These are phyloP conservation scores for Coelopa frigida DNA, from an alignment of 1,140 invertebrate species.

Conservation along the genomic window DNA sequence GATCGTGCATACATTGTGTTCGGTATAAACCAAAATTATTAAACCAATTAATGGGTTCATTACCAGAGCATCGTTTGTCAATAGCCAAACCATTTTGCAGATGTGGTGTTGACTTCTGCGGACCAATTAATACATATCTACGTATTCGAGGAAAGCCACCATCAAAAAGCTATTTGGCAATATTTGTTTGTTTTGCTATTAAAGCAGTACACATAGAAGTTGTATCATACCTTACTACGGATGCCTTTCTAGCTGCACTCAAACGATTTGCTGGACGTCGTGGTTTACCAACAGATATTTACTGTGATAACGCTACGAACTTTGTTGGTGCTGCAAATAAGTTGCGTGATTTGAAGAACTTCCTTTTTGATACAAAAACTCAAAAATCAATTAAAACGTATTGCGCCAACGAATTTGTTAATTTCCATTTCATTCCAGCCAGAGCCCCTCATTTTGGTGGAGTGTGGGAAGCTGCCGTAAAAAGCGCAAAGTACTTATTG, in stretches of 20 bases:
- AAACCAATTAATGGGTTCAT: constrained; percentile 9
- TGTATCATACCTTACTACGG: constrained; percentile 26
- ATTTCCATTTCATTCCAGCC: constrained; percentile 11
- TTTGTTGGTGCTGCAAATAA: constrained; percentile 9
- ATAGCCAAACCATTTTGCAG: constrained; percentile 8
- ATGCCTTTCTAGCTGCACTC: constrained; percentile 29
- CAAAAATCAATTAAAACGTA: background rate
- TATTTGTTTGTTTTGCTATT: constrained; percentile 28
- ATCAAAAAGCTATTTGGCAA: constrained; percentile 8
- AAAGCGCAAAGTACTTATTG: constrained; percentile 3
- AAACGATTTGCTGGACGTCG: constrained; percentile 32
- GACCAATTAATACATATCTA: constrained; percentile 4
- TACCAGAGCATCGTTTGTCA: constrained; percentile 4
- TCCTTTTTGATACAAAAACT: background rate
- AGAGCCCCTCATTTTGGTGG: constrained; percentile 9
- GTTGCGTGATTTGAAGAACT: background rate
- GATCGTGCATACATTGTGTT: constrained; percentile 9
- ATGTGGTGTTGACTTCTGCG: constrained; percentile 15
- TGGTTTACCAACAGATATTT: constrained; percentile 12
- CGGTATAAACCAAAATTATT: constrained; percentile 10
- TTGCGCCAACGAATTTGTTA: background rate
- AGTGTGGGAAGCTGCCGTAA: constrained; percentile 6
- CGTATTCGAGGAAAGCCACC: constrained; percentile 8
- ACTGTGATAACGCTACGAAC: constrained; percentile 22
- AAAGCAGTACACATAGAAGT: constrained; percentile 36